A percentile compares a stretch with the other conserved stretches of the same genome.
These are phyloP conservation scores for Antennarius striatus DNA, from an alignment of 2,113 vertebrate genomes.

Conservation along the genomic window DNA sequence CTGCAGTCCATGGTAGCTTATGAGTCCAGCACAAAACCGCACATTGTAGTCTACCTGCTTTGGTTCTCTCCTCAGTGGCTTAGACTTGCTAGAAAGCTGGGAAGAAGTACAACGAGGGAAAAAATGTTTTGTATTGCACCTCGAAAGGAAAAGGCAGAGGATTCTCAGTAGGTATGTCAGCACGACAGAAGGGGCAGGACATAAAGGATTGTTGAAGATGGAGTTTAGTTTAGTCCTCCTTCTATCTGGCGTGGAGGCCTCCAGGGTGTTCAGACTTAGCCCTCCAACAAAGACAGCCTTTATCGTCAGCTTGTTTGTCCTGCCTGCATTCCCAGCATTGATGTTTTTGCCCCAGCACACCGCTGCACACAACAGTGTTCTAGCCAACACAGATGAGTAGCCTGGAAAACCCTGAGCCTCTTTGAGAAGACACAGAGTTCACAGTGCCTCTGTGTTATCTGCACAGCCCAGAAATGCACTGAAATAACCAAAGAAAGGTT, in stretches of 20 bases:
- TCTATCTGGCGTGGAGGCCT: slow-evolving; percentile 35
- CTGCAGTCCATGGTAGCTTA: slow-evolving; percentile 17
- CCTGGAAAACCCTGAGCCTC: slow-evolving; percentile 29
- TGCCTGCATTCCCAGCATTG: slow-evolving; percentile 48
- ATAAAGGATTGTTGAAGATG: slow-evolving; percentile 26
- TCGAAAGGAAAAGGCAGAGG: slow-evolving; percentile 33
- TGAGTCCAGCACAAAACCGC: slow-evolving; percentile 15
- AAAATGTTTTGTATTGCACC: slow-evolving; percentile 28
- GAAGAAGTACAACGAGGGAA: too few relatives aligned
- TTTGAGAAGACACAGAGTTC: slow-evolving; percentile 17
- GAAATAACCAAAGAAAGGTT: slow-evolving; percentile 9
- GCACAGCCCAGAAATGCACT: slow-evolving; percentile 23
- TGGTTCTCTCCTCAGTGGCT: neutral
- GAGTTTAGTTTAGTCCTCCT: slow-evolving; percentile 47
- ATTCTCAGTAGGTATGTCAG: slow-evolving; percentile 37
- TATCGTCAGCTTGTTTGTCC: slow-evolving; percentile 57
- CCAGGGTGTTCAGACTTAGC: slow-evolving; percentile 50
- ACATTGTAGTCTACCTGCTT: neutral
- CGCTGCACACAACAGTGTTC: slow-evolving; percentile 25
- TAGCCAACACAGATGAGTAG: slow-evolving; percentile 36
- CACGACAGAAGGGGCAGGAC: slow-evolving; percentile 38
- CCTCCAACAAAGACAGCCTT: slow-evolving; percentile 53
- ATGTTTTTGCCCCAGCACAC: slow-evolving; percentile 41
- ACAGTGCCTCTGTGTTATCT: slow-evolving; percentile 42
- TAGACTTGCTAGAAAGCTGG: too few relatives aligned